Base-by-base conservation (phyloP, 2,797 vertebrate species). In the Manis pentadactyla region DNA sequence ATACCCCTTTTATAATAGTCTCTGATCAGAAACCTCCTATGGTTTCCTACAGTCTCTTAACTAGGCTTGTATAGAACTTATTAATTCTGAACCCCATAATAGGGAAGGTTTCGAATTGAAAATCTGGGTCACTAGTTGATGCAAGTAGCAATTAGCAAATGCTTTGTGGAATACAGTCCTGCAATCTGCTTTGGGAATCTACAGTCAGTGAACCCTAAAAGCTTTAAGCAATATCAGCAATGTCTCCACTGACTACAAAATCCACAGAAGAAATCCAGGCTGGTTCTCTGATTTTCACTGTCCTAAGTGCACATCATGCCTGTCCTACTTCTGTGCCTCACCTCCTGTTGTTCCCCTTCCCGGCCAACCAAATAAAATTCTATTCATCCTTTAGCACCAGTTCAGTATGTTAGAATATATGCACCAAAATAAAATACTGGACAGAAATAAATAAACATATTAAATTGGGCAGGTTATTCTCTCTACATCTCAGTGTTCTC, bases 41-140 rank as follows among this genome's bases (percentile, higher is more conserved):
- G 29, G 11, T 68, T 94, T 89, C 71, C 68, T 92, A 77, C 1
- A 75, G 57, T 57, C 42, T 96, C 46, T 94, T 77, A 79, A 81
- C 29, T 78, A 69, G 34, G 18, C 23, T 59, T 88, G 5, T 51
- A 69, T 3, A 84, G 31, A 23, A 90, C 69, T 91, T 88, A 77
- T 25, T 75, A 63, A 87, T 93, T 93, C 46, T 4, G 90, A 94
- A 96, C 15, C 55, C 31, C 14, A 12, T 87, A 39, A 61, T 1
- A 84, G 12, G 75, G 2, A 37, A 18, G 42, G n/a, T 85, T 73
- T 64, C 42, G 93, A 88, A 95, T 73, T 74, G 42, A 91, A 96
- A 92, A 90, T 42, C 25, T 39, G 83, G 29, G 17, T 68, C 75
- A 74, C 21, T 74, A 57, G 27, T 49, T 77, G 21, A 63, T 81